Percentiles rank a stretch among this genome's conserved stretches.
Evolutionary conservation across 1,140 invertebrate species (phyloP).

Genomic region (Aethina tumida): DNA sequence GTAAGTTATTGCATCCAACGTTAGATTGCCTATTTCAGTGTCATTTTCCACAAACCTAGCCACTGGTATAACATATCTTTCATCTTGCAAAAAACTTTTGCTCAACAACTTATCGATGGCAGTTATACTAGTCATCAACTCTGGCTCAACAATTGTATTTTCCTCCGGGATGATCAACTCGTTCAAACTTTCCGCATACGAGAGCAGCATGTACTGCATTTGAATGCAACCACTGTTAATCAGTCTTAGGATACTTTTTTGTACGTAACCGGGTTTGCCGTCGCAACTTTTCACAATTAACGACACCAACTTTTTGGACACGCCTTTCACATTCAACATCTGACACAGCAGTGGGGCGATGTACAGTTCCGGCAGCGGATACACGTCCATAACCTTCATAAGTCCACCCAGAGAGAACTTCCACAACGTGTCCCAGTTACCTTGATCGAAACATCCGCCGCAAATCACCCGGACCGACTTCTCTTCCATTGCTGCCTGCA

Average conservation of each 20-base stretch:
- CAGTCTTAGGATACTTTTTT: slow-evolving; percentile 38
- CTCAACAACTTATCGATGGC: background rate
- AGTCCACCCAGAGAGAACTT: slow-evolving; percentile 8
- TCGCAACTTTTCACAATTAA: slow-evolving; percentile 35
- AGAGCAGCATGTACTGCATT: too few species aligned
- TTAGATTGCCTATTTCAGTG: slow-evolving; percentile 12
- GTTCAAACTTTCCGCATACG: background rate
- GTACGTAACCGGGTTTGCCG: slow-evolving; percentile 36
- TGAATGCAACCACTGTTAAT: slow-evolving; percentile 35
- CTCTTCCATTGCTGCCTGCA: too few species aligned
- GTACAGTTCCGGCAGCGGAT: slow-evolving; percentile 1
- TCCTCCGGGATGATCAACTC: background rate
- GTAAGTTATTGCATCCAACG: slow-evolving; percentile 38
- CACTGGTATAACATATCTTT: background rate
- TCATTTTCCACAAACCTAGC: slow-evolving; percentile 3
- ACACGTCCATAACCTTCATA: slow-evolving; percentile 11
- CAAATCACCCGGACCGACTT: slow-evolving; percentile 10
- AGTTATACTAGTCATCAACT: background rate
- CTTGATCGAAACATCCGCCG: slow-evolving; percentile 9
- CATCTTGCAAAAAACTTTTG: too few species aligned
- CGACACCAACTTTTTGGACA: slow-evolving; percentile 36
- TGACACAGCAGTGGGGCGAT: slow-evolving; percentile 27
- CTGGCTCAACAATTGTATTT: background rate
- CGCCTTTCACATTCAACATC: slow-evolving; percentile 37
- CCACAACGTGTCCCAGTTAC: slow-evolving; percentile 10